These are phyloP conservation scores for Urocyon cinereoargenteus DNA, from an alignment of 2,797 vertebrate genomes.

Conservation along the genomic window DNA sequence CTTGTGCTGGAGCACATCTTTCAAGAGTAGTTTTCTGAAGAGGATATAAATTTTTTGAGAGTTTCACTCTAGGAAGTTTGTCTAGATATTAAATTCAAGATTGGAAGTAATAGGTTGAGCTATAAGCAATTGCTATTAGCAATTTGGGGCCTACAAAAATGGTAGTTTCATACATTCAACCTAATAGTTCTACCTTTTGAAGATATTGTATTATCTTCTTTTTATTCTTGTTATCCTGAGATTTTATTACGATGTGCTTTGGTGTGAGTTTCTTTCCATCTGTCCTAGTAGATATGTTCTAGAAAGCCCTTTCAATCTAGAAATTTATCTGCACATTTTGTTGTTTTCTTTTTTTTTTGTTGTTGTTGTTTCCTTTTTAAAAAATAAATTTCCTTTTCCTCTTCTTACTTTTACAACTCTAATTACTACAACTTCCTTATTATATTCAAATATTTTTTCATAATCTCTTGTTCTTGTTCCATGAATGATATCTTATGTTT, in stretches of 20 bases:
- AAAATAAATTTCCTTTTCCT: background rate
- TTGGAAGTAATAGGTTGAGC: background rate
- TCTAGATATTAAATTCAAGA: background rate
- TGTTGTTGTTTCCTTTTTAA: background rate
- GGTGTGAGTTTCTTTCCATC: background rate
- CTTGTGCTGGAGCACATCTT: background rate
- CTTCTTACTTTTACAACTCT: background rate
- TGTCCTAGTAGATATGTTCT: background rate
- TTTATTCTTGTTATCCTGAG: background rate
- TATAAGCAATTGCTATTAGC: background rate
- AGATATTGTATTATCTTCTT: background rate
- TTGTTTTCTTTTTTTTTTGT: background rate
- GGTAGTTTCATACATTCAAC: background rate
- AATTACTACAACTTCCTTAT: background rate
- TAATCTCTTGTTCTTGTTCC: background rate
- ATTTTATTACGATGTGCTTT: background rate
- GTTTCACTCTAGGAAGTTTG: background rate
- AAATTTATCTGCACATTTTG: background rate
- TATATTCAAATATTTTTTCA: background rate
- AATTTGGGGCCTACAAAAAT: background rate
- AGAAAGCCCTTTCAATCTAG: background rate
- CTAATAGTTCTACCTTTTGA: background rate
- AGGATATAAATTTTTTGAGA: background rate
- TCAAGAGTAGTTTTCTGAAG: background rate
- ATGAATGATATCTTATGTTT: background rate